A percentile compares a stretch with the other conserved stretches of the same genome.
Evolutionary conservation across 92 coral and sea anemone species (phyloP).

Genomic region (Palythoa caribaeorum): DNA sequence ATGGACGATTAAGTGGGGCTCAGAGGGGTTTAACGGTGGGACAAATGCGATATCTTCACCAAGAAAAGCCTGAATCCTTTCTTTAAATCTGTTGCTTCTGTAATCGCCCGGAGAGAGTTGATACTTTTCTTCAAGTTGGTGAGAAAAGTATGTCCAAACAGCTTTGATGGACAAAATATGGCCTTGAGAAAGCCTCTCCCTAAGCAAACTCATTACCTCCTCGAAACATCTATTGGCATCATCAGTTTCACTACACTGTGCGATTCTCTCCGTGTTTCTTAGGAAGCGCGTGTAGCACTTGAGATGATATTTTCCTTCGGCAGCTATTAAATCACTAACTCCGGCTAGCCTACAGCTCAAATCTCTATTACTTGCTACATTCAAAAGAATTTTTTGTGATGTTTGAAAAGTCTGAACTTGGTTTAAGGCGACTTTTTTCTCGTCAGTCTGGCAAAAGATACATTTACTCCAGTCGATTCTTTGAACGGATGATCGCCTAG

Average conservation of each 20-base stretch:
- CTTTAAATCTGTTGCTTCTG: conserved; percentile 67
- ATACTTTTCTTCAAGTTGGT: conserved; percentile 38
- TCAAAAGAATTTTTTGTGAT: conserved; percentile 40
- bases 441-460: conserved; percentile 61
- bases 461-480: conserved; percentile 57
- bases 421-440: conserved; percentile 48
- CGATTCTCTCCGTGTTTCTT: conserved; percentile 28
- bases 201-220: conserved; percentile 69
- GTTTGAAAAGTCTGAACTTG: conserved; percentile 67
- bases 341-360: conserved; percentile 62
- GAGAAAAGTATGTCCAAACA: conserved; percentile 66
- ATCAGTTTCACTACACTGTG: conserved; percentile 10
- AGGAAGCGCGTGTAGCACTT: conserved; percentile 58
- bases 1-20: conserved; percentile 56
- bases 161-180: conserved; percentile 63
- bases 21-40: conserved; percentile 58
- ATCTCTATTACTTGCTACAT: conserved; percentile 15
- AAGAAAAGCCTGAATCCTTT: conserved; percentile 61
- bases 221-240: conserved; percentile 53
- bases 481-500: conserved; percentile 44
- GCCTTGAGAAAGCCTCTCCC: conserved; percentile 63
- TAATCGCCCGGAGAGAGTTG: conserved; percentile 62
- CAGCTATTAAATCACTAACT: conserved; percentile 60
- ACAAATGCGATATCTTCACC: conserved; percentile 48
- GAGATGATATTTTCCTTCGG: conserved; percentile 69